Base-by-base conservation (phyloP, 2,888 invertebrate species). In the Pachliopta kotzebuea region DNA sequence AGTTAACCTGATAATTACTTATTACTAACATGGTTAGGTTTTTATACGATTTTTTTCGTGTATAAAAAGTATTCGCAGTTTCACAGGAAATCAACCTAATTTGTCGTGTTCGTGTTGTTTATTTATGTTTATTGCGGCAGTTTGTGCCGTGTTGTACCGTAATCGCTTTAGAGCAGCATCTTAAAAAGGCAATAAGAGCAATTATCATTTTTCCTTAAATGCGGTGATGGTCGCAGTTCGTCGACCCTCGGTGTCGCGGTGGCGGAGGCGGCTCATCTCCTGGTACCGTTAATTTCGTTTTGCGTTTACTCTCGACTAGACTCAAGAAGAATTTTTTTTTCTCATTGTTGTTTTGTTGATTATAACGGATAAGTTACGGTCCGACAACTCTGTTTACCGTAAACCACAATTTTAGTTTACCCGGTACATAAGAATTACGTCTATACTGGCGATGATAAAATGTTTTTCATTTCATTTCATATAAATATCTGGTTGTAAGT, bases 281-380 rank as follows among this genome's bases (percentile, higher is more conserved):
- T 66, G 61, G 63, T 79, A 75, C 84, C 79, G 85, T 85, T 84
- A 80, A 31, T 70, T 49, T 57, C 65, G 69, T 69, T 72, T 64
- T 70, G 71, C 75, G 75, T 81, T 85, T 84, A 83, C 84, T 85
- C 83, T 84, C 83, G 76, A 77, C 76, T 76, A 80, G 77, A 79
- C 76, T 68, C 67, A 52, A 66, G 63, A 69, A 69, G 70, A 69
- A 71, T 72, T 70, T 73, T 55, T 69, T 67, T 63, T 64, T 63
- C 37, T 37, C 3, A 17, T 69, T 69, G 65, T 57, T 66, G 52
- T 60, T 60, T 64, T 21, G 54, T 56, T 52, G 59, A 62, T 60
- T 59, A 65, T 69, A 69, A 70, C 67, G 67, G 69, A 65, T 65
- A 65, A 66, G 67, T 67, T 66, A 60, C 63, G 63, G 29, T 58